Evolutionary conservation across 2,797 vertebrate species (phyloP).

Genomic region (Sitta carolinensis): DNA sequence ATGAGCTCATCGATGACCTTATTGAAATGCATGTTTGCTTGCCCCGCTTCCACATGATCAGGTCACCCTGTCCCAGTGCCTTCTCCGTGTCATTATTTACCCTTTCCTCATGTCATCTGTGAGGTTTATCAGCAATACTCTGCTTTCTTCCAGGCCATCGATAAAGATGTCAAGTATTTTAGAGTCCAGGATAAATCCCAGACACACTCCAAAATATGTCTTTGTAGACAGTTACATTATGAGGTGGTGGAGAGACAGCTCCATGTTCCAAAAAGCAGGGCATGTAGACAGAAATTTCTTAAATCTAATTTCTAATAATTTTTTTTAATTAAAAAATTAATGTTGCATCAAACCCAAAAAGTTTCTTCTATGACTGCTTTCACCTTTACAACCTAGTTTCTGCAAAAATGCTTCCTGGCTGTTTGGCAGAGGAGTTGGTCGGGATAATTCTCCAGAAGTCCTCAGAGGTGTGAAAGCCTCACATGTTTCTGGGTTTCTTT

Average conservation of each 20-base stretch:
- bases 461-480: not conserved
- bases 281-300: not conserved
- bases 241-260: not conserved
- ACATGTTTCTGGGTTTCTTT: accelerated
- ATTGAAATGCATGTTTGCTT: constrained; percentile 50
- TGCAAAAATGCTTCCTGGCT: not conserved
- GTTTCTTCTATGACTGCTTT: not conserved
- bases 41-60: not conserved
- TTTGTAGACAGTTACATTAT: not conserved
- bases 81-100: constrained; percentile 33
- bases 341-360: not conserved
- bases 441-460: not conserved
- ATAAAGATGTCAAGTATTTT: not conserved
- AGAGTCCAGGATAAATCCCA: not conserved
- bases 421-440: accelerated
- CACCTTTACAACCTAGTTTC: not conserved
- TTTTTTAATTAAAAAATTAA: not conserved
- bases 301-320: not conserved
- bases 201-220: not conserved
- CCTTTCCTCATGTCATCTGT: not conserved
- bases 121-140: not conserved
- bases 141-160: not conserved
- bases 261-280: not conserved
- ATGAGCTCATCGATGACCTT: constrained; percentile 13
- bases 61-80: constrained; percentile 33